Evolutionary conservation across 2,888 invertebrate genomes (phyloP).

Genomic region (Trisateles emortualis): DNA sequence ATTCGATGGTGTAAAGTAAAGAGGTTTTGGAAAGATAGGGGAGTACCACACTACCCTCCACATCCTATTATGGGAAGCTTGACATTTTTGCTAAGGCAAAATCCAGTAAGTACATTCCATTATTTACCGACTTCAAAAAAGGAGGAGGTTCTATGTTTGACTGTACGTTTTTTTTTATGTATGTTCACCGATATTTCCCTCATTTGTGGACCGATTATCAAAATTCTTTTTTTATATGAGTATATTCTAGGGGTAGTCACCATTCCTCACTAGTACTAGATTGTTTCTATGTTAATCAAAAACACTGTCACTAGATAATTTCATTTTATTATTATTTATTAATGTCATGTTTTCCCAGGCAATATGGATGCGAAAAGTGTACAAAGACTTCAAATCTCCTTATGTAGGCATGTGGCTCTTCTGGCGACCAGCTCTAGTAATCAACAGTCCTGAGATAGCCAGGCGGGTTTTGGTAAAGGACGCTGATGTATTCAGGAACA

Average conservation of each 20-base stretch:
- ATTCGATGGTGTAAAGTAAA: conserved; percentile 46
- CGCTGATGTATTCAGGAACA: conserved; percentile 61
- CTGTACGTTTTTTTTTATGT: too few species aligned
- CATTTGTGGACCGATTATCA: too few species aligned
- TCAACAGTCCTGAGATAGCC: conserved; percentile 65
- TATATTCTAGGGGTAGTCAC: too few species aligned
- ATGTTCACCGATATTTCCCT: too few species aligned
- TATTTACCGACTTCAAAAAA: too few species aligned
- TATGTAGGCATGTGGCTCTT: conserved; percentile 72
- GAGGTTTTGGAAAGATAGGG: conserved; percentile 54
- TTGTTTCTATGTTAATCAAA: too few species aligned
- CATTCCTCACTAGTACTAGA: too few species aligned
- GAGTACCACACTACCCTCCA: conserved; percentile 53
- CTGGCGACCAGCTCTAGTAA: conserved; percentile 67
- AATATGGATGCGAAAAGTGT: conserved; percentile 52
- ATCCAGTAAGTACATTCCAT: conserved; percentile 59
- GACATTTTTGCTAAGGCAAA: conserved; percentile 55
- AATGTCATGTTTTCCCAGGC: conserved; percentile 27
- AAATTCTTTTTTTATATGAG: too few species aligned
- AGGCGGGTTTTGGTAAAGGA: conserved; percentile 66
- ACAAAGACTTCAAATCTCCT: conserved; percentile 29
- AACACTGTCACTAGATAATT: too few species aligned
- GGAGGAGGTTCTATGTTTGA: too few species aligned
- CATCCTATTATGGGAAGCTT: conserved; percentile 60
- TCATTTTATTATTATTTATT: neutral